Evolutionary conservation across 2,888 invertebrate genomes (phyloP).

Genomic region (Danaus chrysippus): DNA sequence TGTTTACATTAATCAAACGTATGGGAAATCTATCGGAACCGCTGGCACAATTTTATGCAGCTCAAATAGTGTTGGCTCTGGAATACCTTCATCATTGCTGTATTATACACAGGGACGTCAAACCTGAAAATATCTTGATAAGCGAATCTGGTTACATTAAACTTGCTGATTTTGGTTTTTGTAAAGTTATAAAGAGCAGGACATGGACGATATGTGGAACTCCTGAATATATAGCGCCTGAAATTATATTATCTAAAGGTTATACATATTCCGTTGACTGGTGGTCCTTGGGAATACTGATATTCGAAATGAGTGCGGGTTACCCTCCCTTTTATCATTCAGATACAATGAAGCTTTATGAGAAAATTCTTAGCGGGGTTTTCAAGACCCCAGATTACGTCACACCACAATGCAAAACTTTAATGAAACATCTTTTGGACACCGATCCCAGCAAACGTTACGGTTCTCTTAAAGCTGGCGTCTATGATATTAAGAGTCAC

Average conservation of each 20-base stretch:
- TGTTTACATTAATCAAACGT: slow-evolving; percentile 85
- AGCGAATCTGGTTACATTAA: slow-evolving; percentile 86
- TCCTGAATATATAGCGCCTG: slow-evolving; percentile 97
- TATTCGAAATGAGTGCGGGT: slow-evolving; percentile 93
- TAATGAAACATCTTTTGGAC: slow-evolving; percentile 88
- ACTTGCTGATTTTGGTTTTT: slow-evolving; percentile 95
- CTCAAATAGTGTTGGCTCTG: slow-evolving; percentile 91
- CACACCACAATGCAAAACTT: slow-evolving; percentile 86
- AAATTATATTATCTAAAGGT: slow-evolving; percentile 92
- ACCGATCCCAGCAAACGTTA: slow-evolving; percentile 77
- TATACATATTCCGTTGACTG: slow-evolving; percentile 95
- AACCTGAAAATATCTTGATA: slow-evolving; percentile 93
- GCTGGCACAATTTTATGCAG: slow-evolving; percentile 90
- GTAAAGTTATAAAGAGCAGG: slow-evolving; percentile 85
- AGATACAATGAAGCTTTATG: slow-evolving; percentile 94
- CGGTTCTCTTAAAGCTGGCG: slow-evolving; percentile 93
- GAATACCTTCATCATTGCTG: slow-evolving; percentile 94
- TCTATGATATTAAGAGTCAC: slow-evolving; percentile 93
- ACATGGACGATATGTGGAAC: slow-evolving; percentile 97
- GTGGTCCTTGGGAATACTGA: slow-evolving; percentile 94
- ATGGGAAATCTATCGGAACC: slow-evolving; percentile 82
- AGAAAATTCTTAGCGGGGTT: slow-evolving; percentile 93
- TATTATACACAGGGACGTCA: slow-evolving; percentile 92
- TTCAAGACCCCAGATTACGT: slow-evolving; percentile 90
- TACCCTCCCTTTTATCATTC: slow-evolving; percentile 94